Conservation (phyloP, 1,140 invertebrate genomes). For the Drosophila insularis region DNA sequence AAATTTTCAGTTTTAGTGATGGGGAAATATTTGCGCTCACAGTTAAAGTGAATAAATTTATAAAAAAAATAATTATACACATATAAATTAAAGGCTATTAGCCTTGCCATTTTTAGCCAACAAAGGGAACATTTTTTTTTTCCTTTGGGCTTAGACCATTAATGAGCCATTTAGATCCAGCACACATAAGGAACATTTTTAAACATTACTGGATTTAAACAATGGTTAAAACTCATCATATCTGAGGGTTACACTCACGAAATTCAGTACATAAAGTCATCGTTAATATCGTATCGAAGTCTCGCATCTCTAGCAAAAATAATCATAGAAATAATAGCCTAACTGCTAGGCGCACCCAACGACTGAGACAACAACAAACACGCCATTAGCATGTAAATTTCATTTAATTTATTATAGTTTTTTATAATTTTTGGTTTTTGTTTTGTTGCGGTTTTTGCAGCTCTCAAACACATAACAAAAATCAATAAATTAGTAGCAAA, state of each 20-base stretch:
- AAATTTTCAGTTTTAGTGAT: not conserved
- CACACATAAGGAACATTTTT: no score
- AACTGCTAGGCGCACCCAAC: conserved; percentile 49
- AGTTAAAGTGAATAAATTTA: not conserved
- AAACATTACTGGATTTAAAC: no score
- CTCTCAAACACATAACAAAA: not conserved
- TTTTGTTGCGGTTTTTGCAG: conserved; percentile 6
- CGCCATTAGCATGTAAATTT: conserved; percentile 41
- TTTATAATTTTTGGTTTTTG: not conserved
- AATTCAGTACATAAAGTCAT: no score
- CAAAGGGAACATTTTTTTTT: no score
- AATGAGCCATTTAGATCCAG: no score
- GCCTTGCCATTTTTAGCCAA: no score
- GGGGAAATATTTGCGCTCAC: not conserved
- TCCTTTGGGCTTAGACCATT: no score
- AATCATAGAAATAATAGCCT: conserved; percentile 29
- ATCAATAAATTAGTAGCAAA: conserved; percentile 3
- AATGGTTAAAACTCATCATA: no score
- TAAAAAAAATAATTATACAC: not conserved
- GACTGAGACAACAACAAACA: conserved; percentile 14
- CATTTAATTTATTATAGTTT: conserved; percentile 26
- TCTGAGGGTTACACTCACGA: no score
- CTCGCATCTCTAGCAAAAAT: not conserved
- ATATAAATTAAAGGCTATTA: no score
- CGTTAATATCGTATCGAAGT: no score